Conservation (phyloP, 2,113 vertebrate species). For the Rhodinocichla rosea region DNA sequence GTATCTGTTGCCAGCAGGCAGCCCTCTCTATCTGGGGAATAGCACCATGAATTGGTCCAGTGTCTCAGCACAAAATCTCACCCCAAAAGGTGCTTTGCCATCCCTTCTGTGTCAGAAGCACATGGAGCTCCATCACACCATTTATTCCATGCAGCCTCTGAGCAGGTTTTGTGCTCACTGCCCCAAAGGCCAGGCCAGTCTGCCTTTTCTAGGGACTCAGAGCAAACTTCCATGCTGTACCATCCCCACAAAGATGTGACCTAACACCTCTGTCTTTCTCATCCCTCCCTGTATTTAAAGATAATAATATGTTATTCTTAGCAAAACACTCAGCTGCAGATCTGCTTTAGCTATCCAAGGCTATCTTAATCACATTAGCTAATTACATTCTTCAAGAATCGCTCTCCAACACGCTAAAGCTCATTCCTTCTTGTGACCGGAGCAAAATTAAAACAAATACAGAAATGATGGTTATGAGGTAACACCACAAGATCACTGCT, state of each 20-base stretch:
- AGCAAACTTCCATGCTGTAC: not conserved
- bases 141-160: not conserved
- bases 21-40: slow-evolving; percentile 65
- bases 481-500: not conserved
- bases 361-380: not conserved
- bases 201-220: not conserved
- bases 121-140: not conserved
- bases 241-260: not conserved
- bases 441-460: not conserved
- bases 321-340: not conserved
- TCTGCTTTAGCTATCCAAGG: not conserved
- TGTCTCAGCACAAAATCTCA: slow-evolving; percentile 59
- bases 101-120: not conserved
- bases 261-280: not conserved
- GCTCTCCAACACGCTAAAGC: not conserved
- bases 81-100: not conserved
- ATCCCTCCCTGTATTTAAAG: not conserved
- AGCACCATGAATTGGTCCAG: slow-evolving; percentile 68
- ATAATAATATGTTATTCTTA: not conserved
- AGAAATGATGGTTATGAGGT: not conserved
- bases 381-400: not conserved
- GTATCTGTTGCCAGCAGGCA: slow-evolving; percentile 78
- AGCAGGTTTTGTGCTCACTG: not conserved
- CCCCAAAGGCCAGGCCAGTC: not conserved
- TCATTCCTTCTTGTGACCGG: not conserved